Conservation (phyloP, 2,797 vertebrate species). For the Balearica regulorum region DNA sequence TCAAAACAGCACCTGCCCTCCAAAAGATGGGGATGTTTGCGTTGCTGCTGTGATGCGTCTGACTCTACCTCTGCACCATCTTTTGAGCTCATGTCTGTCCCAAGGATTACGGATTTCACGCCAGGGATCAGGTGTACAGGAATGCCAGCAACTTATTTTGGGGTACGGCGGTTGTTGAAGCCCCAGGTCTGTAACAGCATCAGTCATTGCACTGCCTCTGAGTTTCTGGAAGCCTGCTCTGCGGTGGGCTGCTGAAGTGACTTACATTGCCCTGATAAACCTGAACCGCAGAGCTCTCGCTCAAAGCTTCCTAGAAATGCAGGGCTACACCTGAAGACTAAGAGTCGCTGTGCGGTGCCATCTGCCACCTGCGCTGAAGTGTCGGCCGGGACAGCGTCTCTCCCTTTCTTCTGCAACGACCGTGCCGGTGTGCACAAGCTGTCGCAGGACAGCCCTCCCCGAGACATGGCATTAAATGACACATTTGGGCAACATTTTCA, state of each 20-base stretch:
- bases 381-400: not conserved
- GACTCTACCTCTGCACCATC: not conserved
- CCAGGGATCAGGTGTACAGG: not conserved
- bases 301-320: not conserved
- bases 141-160: not conserved
- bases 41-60: not conserved
- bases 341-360: not conserved
- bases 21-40: not conserved
- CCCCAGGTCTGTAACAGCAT: not conserved
- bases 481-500: not conserved
- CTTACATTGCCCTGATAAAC: rapidly evolving
- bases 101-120: not conserved
- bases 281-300: not conserved
- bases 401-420: not conserved
- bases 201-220: not conserved
- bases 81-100: not conserved
- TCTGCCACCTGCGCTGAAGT: not conserved
- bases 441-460: not conserved
- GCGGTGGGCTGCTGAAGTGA: too few species aligned
- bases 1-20: not conserved
- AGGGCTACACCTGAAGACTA: not conserved
- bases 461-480: not conserved
- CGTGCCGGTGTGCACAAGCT: not conserved
- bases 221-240: not conserved
- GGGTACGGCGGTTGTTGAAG: not conserved